Conservation (phyloP, 2,797 vertebrate genomes). For the Poecile montanus region DNA sequence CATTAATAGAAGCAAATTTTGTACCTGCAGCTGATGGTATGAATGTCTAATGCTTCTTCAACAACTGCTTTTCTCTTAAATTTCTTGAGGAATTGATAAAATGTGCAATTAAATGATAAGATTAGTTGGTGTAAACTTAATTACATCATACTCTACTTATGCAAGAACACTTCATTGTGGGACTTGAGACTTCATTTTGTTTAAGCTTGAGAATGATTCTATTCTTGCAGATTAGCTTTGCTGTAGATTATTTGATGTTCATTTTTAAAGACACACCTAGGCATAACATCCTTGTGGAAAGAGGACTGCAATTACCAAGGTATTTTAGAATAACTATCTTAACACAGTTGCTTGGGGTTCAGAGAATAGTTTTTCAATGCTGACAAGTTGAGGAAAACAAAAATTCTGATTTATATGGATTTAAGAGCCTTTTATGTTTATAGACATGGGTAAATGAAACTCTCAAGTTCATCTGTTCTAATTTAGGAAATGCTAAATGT, state of each 20-base stretch:
- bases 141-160: neutral
- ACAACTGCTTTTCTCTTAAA: neutral
- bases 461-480: conserved; percentile 3
- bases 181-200: neutral
- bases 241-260: neutral
- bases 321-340: neutral
- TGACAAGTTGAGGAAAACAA: neutral
- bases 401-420: neutral
- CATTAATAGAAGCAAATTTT: neutral
- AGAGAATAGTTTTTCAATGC: neutral
- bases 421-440: neutral
- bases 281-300: neutral
- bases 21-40: neutral
- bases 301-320: neutral
- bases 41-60: neutral
- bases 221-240: neutral
- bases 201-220: neutral
- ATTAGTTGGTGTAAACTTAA: neutral
- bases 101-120: neutral
- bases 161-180: neutral
- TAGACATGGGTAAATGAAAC: neutral
- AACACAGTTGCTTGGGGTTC: neutral
- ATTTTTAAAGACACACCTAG: neutral
- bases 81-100: neutral
- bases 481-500: conserved; percentile 10